phyloP scores from a whole-genome alignment of 2,888 invertebrate genomes.

The Coleophora deauratella region DNA sequence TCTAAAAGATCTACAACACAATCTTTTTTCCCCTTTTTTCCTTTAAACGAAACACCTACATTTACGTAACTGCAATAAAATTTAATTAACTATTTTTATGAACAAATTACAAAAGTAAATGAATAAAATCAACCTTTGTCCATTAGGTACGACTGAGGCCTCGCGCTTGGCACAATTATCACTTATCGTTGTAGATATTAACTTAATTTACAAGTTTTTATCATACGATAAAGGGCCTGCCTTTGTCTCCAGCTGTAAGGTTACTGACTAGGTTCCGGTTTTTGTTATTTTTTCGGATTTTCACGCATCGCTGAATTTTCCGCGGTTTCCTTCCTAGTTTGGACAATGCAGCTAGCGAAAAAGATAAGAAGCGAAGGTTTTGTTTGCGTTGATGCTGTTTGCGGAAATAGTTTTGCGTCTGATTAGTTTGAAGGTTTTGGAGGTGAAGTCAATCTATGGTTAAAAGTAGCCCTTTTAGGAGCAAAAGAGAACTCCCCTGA shows the following conservation, averaged over 20 bases:
- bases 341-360: constrained; percentile 31
- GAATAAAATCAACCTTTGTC: constrained; percentile 58
- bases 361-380: constrained; percentile 23
- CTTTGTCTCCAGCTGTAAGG: constrained; percentile 47
- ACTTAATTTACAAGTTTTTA: constrained; percentile 42
- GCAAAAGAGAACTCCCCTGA: no score
- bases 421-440: no score
- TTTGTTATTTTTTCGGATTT: constrained; percentile 28
- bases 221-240: constrained; percentile 57
- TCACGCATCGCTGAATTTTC: constrained; percentile 47
- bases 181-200: constrained; percentile 12
- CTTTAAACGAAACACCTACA: no score
- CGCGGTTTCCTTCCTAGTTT: constrained; percentile 54
- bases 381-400: constrained; percentile 10
- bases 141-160: constrained; percentile 48
- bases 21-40: no score
- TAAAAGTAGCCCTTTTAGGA: no score
- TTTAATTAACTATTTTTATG: no score
- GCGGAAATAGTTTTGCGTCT: no score
- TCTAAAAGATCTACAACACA: no score
- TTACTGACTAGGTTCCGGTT: constrained; percentile 40
- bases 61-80: no score
- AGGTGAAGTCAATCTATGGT: no score
- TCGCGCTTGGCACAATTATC: constrained; percentile 44
- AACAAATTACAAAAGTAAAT: not conserved